Conservation (phyloP, 92 coral and sea anemone genomes). For the Epizoanthus stellaris region DNA sequence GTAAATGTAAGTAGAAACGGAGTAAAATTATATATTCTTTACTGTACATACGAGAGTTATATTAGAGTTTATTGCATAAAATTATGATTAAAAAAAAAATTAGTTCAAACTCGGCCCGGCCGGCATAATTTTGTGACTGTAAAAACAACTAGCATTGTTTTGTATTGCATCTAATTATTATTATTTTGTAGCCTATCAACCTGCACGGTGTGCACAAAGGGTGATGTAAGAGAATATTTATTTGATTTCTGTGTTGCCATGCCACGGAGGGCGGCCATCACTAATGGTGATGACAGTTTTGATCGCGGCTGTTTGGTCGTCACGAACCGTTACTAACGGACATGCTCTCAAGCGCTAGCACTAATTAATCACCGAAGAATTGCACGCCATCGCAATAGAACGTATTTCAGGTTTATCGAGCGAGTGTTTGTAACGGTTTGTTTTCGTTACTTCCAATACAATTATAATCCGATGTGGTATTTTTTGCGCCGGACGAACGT, state of each 20-base stretch:
- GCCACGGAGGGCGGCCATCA: background rate
- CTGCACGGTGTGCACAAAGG: background rate
- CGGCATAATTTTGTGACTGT: background rate
- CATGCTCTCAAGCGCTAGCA: background rate
- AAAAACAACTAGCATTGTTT: background rate
- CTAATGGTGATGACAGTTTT: background rate
- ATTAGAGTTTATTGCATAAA: too few relatives aligned
- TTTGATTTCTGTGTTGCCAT: constrained; percentile 15
- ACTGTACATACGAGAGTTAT: too few relatives aligned
- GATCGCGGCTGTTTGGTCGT: background rate
- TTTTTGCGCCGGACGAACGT: too few relatives aligned
- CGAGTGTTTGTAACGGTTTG: too few relatives aligned
- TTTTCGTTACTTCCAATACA: too few relatives aligned
- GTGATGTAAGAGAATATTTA: background rate
- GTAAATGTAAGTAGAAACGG: too few relatives aligned
- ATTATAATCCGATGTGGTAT: too few relatives aligned
- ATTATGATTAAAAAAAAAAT: too few relatives aligned
- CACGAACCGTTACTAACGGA: constrained; percentile 1
- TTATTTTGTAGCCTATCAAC: background rate
- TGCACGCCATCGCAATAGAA: too few relatives aligned
- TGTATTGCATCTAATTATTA: background rate
- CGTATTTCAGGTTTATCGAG: too few relatives aligned
- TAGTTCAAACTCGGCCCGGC: background rate
- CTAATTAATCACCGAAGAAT: too few relatives aligned
- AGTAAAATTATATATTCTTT: too few relatives aligned